Evolutionary conservation across 2,888 invertebrate genomes (phyloP).

Genomic region (Acrobeloides nanus): DNA sequence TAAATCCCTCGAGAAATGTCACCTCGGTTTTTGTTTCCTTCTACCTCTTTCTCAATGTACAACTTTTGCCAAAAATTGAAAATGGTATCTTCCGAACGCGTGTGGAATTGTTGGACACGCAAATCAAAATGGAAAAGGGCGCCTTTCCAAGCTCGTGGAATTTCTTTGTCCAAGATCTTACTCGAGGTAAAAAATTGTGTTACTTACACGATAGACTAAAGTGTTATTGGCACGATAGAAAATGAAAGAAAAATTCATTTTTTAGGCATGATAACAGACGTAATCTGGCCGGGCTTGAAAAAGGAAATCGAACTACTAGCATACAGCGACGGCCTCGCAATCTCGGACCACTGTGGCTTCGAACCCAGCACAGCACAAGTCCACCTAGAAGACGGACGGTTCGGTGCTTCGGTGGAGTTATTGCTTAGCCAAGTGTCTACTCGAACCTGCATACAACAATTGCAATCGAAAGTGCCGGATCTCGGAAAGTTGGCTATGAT

Average conservation of each 20-base stretch:
- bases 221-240: too few species aligned
- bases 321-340: slow-evolving; percentile 42
- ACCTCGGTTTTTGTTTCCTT: slow-evolving; percentile 45
- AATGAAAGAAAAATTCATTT: too few species aligned
- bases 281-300: slow-evolving; percentile 50
- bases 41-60: slow-evolving; percentile 24
- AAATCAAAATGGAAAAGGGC: slow-evolving; percentile 46
- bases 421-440: slow-evolving; percentile 17
- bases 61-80: slow-evolving; percentile 26
- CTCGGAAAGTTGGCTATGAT: slow-evolving; percentile 27
- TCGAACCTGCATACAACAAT: slow-evolving; percentile 20
- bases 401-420: slow-evolving; percentile 24
- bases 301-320: slow-evolving; percentile 43
- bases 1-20: slow-evolving; percentile 41
- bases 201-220: too few species aligned
- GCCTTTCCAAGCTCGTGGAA: slow-evolving; percentile 47
- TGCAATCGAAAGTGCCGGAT: slow-evolving; percentile 28
- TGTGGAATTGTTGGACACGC: slow-evolving; percentile 43
- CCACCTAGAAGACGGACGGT: slow-evolving; percentile 35
- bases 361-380: slow-evolving; percentile 41
- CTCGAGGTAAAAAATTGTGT: slow-evolving; percentile 37
- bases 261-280: slow-evolving; percentile 49
- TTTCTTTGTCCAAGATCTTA: slow-evolving; percentile 43
- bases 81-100: slow-evolving; percentile 37
- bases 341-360: slow-evolving; percentile 46